phyloP scores from a whole-genome alignment of 1,140 invertebrate species.

The Heliconius hewitsoni region DNA sequence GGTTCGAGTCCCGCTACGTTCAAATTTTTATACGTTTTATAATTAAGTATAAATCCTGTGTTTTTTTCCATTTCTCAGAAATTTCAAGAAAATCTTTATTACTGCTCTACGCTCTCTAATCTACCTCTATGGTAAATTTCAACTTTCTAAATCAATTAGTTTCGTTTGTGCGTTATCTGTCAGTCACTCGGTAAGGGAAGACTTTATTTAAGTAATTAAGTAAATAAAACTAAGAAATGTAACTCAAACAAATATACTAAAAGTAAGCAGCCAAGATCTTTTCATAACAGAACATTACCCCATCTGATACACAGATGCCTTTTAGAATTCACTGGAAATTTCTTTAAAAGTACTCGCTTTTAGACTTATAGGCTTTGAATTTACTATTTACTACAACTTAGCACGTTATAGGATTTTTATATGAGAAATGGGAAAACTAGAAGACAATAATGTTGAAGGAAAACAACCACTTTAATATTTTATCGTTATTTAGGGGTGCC shows the following conservation, averaged over 20 bases:
- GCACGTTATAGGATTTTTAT: neutral
- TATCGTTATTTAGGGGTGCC: too few species aligned
- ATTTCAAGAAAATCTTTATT: too few species aligned
- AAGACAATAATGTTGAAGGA: neutral
- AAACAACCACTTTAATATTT: too few species aligned
- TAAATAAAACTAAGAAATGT: neutral
- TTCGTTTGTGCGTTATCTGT: too few species aligned
- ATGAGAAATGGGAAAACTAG: neutral
- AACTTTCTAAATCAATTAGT: too few species aligned
- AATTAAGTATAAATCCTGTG: too few species aligned
- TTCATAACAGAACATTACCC: constrained; percentile 2
- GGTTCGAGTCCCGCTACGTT: too few species aligned
- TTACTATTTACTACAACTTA: neutral
- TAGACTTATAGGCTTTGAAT: neutral
- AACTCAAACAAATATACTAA: neutral
- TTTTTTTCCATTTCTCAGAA: too few species aligned
- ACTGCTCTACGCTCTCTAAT: too few species aligned
- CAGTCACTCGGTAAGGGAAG: too few species aligned
- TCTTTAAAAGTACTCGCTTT: neutral
- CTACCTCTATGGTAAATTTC: too few species aligned
- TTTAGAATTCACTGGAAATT: neutral
- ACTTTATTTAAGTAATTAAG: neutral
- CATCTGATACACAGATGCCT: neutral
- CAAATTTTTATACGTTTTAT: too few species aligned
- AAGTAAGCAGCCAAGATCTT: neutral